Evolutionary conservation across 2,888 invertebrate species (phyloP).

Genomic region (Conistra vaccinii): DNA sequence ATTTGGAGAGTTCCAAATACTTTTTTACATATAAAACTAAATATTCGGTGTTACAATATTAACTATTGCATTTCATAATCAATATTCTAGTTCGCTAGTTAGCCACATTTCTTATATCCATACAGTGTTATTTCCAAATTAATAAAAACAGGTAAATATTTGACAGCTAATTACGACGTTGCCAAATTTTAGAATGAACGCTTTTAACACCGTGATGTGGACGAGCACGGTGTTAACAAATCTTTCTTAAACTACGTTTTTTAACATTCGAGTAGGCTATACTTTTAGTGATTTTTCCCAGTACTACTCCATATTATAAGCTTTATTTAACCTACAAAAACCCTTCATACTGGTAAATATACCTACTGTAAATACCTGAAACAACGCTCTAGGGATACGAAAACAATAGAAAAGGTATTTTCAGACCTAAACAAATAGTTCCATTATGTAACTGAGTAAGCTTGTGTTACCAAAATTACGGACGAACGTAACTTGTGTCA

Average conservation of each 20-base stretch:
- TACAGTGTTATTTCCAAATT: too few relatives aligned
- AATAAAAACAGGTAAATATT: too few relatives aligned
- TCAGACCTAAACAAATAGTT: slow-evolving; percentile 57
- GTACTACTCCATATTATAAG: neutral
- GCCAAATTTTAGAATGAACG: too few relatives aligned
- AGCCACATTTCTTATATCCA: too few relatives aligned
- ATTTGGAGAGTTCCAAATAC: too few relatives aligned
- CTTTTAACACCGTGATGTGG: too few relatives aligned
- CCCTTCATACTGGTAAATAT: slow-evolving; percentile 4
- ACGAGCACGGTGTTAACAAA: neutral
- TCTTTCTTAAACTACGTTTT: neutral
- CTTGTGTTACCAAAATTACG: slow-evolving; percentile 46
- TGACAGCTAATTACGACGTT: too few relatives aligned
- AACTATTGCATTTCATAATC: too few relatives aligned
- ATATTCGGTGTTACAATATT: too few relatives aligned
- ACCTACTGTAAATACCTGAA: neutral
- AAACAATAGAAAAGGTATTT: slow-evolving; percentile 44
- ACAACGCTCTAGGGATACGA: slow-evolving; percentile 13
- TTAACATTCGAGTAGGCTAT: neutral
- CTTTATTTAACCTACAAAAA: slow-evolving; percentile 1
- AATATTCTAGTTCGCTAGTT: too few relatives aligned
- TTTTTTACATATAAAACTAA: too few relatives aligned
- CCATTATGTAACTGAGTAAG: slow-evolving; percentile 16
- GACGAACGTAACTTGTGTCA: slow-evolving; percentile 28
- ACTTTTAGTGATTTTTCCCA: neutral